Evolutionary conservation across 2,113 vertebrate genomes (phyloP), one percentile per base, ranked within the genome.

Genomic region (Pelusios castaneus): DNA sequence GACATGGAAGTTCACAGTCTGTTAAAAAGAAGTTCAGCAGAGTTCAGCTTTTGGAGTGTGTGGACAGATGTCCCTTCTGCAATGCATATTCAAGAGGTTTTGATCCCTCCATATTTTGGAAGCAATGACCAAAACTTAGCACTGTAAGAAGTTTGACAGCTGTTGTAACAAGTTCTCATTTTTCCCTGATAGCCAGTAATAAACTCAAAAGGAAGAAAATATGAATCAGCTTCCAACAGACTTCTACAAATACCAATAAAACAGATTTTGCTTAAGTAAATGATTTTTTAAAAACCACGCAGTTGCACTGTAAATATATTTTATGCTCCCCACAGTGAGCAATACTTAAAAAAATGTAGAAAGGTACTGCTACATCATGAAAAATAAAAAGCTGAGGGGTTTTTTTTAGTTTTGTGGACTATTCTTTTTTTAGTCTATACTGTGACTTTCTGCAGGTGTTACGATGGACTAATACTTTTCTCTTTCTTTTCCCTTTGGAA

Each of bases 211-310:
- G 78, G 38, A 93, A 91, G 88, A 27, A 51, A 24, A 41, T 1
- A 4, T 0, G 2, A 43, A 41, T 31, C 80, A 34, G 89, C 75
- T 70, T 85, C 92, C 92, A 86, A 43, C 80, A 17, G 10, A 67
- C 51, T 31, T 88, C 70, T 43, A 4, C 6, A 81, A 94, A 10
- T 5, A 41, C 31, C 90, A 85, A 43, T 29, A 47, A 43, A 94
- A 86, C 11, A 41, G 88, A 6, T 52, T 10, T 85, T 51, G 56
- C 55, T 43, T 16, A 4, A 8, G 13, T 60, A n/a, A 29, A 4
- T 0, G 4, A 2, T 10, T 2, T 0, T 19, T 17, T 25, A 8
- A 4, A 5, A 10, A 1, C 3, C 3, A 0, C 7, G 34, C 5
- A 70, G 22, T 1, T 10, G 43, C 4, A 21, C 63, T 19, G 27